Evolutionary conservation across 1,140 invertebrate genomes (phyloP), one percentile per base, ranked within the genome.

Genomic region (Carposina sasakii): DNA sequence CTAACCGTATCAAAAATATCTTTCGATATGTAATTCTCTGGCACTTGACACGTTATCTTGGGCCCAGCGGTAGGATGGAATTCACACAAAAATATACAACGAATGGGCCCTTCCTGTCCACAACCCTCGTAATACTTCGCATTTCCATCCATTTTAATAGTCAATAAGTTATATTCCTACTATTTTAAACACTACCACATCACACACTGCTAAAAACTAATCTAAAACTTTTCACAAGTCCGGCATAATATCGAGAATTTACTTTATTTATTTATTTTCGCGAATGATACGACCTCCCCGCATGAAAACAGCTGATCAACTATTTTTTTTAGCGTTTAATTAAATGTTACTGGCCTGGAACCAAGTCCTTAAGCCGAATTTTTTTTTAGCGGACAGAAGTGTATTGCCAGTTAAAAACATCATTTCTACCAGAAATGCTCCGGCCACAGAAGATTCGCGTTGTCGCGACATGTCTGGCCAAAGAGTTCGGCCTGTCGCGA

Each of bases 1-100:
- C 92, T 95, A 23, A 97, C 91, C 56, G 93, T 92, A 83, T 97
- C 95, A 86, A 97, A 97, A 43, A 92, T 90, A 66, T 96, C 95
- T 85, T 96, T 96, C 0, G 91, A 92, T 57, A 97, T 91, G 76
- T 90, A 94, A 74, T 96, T 91, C 67, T 93, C 89, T 30, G 92
- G 93, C 47, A 93, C 93, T 87, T 94, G 93, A 83, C 91, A 94
- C 22, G 91, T 92, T 56, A 95, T 94, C 81, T 91, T 93, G 3
- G 93, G 93, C 3, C 94, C 94, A 34, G 89, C 90, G 31, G 90
- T 92, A 17, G 90, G 91, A 87, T 96, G 93, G 87, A 96, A 96
- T 86, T 95, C 93, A 58, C 92, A 92, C 58, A 94, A 89, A 81
- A 95, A 94, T 85, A 93, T 92, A 69, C 92, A 93, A 59, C 90